Conservation (phyloP, 2,113 vertebrate genomes). For the Leucoraja erinaceus region DNA sequence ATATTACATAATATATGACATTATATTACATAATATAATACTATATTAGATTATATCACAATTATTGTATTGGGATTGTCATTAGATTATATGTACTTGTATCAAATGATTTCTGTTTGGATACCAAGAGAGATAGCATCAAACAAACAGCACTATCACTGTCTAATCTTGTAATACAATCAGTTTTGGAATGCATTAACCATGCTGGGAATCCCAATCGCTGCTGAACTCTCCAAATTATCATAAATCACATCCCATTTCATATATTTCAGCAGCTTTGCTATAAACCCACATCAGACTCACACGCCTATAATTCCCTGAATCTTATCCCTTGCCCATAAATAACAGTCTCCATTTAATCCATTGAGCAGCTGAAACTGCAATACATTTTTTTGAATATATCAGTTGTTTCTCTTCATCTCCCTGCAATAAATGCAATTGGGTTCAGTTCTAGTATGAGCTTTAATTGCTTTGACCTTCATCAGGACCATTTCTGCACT, state of each 20-base stretch:
- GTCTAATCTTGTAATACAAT: not conserved
- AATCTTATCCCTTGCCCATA: not conserved
- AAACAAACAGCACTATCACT: not conserved
- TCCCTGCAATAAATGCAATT: not conserved
- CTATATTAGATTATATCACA: too few relatives aligned
- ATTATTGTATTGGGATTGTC: too few relatives aligned
- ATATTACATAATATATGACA: too few relatives aligned
- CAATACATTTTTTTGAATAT: not conserved
- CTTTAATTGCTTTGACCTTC: conserved; percentile 7
- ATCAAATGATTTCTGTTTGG: not conserved
- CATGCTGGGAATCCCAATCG: not conserved
- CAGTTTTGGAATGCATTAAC: not conserved
- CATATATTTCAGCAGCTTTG: not conserved
- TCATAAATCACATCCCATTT: conserved; percentile 20
- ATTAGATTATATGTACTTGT: not conserved
- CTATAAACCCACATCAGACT: not conserved
- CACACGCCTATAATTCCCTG: not conserved
- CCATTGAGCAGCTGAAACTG: not conserved
- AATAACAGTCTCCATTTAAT: not conserved
- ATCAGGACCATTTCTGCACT: not conserved
- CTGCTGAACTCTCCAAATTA: not conserved
- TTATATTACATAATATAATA: too few relatives aligned
- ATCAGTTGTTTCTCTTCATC: not conserved
- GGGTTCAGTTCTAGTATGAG: not conserved
- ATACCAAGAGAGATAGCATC: not conserved